Base-by-base conservation (phyloP, 2,797 vertebrate species). In the Phrynocephalus guinanensis region DNA sequence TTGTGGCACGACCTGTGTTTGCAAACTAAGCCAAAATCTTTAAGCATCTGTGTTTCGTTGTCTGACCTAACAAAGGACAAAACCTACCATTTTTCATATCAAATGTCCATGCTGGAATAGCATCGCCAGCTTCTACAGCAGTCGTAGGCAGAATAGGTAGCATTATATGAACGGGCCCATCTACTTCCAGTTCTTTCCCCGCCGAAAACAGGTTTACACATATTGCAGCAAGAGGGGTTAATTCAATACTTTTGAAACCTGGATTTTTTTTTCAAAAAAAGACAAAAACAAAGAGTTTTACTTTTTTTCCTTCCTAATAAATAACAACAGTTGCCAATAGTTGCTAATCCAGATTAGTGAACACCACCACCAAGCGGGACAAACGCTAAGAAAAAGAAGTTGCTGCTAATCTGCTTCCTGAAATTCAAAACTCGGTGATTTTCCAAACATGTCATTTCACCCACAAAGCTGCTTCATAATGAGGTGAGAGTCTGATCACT, bases 21-120 rank as follows among this genome's bases (percentile, higher is more conserved):
- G 1, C 6, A 3, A 44, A 44, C 24, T 20, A 10, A 63, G 70
- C 33, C 3, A 6, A 28, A 80, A 75, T 30, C 5, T 26, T n/a
- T 66, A 48, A 24, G n/a, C 18, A 15, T 13, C 67, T 18, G 13
- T 30, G 63, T 52, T 26, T 56, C 30, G 13, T 18, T 9, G 28
- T 24, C 77, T 72, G 50, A 9, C 4, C 6, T 52, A 72, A 38
- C 38, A 22, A 3, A 50, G 72, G 26, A 20, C 6, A n/a, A 70
- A 38, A 95, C 97, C 89, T 95, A 98, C 98, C 98, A 9, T 95
- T 96, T 89, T 96, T 97, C 91, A 93, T 97, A 93, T 98, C 97
- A 2, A 98, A 98, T 24, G 97, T 97, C 98, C 98, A 99, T 0
- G 97, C 98, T 13, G 97, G 98, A 80, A 99, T 91, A 9, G 95